Evolutionary conservation across 2,888 invertebrate species (phyloP).

Genomic region (Trachelus iudaicus): DNA sequence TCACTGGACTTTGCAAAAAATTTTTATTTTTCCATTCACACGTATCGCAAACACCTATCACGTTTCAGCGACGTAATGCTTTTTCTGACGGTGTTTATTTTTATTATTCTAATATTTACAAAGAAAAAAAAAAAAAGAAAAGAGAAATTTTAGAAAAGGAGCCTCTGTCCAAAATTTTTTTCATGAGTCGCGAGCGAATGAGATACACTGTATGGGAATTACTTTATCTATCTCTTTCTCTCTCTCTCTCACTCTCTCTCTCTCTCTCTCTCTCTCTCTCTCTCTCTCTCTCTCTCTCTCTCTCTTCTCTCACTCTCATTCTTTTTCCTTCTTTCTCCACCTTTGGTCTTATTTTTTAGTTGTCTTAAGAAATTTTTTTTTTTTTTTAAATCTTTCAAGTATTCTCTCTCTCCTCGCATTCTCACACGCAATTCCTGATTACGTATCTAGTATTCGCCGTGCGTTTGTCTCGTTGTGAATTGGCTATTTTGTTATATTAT

Average conservation of each 20-base stretch:
- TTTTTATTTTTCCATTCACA: neutral
- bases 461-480: no score
- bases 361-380: no score
- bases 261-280: neutral
- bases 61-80: no score
- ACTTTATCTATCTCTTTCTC: neutral
- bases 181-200: constrained; percentile 15
- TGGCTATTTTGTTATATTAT: no score
- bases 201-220: neutral
- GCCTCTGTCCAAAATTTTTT: constrained; percentile 16
- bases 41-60: no score
- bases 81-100: no score
- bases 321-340: neutral
- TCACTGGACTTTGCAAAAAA: constrained; percentile 10
- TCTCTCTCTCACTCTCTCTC: neutral
- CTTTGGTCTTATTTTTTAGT: no score
- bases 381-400: neutral
- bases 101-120: no score
- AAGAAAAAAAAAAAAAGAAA: neutral
- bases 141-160: neutral
- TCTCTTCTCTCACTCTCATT: neutral
- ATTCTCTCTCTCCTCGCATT: neutral
- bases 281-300: neutral
- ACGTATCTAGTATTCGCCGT: neutral
- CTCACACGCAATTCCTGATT: neutral